A percentile compares a stretch with the other conserved stretches of the same genome.
These are phyloP conservation scores for Peucedramus taeniatus DNA, from an alignment of 2,113 vertebrate species.

Conservation along the genomic window DNA sequence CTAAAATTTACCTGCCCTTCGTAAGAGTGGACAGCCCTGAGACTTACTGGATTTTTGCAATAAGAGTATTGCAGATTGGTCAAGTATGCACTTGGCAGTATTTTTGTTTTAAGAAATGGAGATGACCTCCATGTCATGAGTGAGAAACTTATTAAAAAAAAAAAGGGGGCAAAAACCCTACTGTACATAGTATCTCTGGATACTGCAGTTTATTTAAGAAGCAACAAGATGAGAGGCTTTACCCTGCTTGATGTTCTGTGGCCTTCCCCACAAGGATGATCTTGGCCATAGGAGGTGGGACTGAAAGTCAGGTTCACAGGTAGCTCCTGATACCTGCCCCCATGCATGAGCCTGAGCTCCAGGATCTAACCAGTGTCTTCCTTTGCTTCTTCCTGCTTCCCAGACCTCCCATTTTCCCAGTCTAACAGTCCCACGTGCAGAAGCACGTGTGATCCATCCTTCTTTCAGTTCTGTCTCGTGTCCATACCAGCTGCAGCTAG, in stretches of 20 bases:
- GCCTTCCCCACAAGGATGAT: not conserved
- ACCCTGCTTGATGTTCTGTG: not conserved
- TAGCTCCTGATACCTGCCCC: not conserved
- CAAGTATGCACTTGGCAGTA: not conserved
- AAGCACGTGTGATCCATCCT: fast-evolving
- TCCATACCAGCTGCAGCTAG: not conserved
- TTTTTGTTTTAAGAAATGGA: not conserved
- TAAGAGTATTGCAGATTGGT: not conserved
- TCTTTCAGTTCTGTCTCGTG: fast-evolving
- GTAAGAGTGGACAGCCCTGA: not conserved
- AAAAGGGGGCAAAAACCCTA: fast-evolving
- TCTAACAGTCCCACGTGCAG: not conserved
- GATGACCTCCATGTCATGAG: not conserved
- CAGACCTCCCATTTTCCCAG: not conserved
- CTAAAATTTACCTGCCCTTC: not conserved
- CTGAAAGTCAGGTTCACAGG: not conserved
- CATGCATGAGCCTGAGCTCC: not conserved
- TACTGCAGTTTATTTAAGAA: not conserved
- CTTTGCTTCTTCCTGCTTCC: not conserved
- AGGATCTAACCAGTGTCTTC: not conserved
- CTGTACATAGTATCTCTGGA: not conserved
- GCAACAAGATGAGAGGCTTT: fast-evolving
- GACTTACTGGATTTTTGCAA: not conserved
- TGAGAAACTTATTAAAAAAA: not conserved
- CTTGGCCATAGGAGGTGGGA: not conserved